Conservation (phyloP, 2,797 vertebrate genomes). For the Mus caroli region DNA sequence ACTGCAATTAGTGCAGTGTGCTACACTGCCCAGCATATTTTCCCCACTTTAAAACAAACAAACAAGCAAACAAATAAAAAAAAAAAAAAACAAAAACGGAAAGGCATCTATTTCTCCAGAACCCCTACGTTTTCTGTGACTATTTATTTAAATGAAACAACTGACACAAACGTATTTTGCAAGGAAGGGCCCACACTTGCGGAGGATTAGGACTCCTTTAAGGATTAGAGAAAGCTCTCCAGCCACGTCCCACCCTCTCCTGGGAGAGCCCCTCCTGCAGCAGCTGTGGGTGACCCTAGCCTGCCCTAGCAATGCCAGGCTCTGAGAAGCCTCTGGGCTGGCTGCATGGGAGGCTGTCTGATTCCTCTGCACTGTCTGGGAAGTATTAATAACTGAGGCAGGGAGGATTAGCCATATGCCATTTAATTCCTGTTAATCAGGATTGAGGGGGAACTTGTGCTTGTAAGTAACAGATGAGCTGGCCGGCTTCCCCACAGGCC, state of each 20-base stretch:
- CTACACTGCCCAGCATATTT: neutral
- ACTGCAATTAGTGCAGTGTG: neutral
- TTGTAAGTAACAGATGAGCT: constrained; percentile 84
- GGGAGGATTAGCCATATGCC: constrained; percentile 87
- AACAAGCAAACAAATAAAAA: too few species aligned
- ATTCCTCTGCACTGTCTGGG: constrained; percentile 20
- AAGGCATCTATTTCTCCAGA: neutral
- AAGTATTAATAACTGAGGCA: constrained; percentile 69
- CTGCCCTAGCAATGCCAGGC: neutral
- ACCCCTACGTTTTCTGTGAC: constrained; percentile 10
- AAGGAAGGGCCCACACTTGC: constrained; percentile 12
- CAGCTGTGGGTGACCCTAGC: neutral
- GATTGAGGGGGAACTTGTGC: constrained; percentile 83
- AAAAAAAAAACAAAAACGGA: neutral
- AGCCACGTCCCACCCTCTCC: neutral
- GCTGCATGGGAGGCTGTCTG: neutral
- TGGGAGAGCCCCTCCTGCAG: neutral
- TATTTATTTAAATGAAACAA: constrained; percentile 23
- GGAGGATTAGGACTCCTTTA: neutral
- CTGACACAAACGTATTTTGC: neutral
- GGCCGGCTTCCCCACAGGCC: constrained; percentile 62
- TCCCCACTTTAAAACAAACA: neutral
- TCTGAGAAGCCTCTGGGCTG: neutral
- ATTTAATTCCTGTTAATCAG: constrained; percentile 85
- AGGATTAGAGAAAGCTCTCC: constrained; percentile 14